Evolutionary conservation across 2,113 vertebrate species (phyloP).

Genomic region (Ptilonorhynchus violaceus): DNA sequence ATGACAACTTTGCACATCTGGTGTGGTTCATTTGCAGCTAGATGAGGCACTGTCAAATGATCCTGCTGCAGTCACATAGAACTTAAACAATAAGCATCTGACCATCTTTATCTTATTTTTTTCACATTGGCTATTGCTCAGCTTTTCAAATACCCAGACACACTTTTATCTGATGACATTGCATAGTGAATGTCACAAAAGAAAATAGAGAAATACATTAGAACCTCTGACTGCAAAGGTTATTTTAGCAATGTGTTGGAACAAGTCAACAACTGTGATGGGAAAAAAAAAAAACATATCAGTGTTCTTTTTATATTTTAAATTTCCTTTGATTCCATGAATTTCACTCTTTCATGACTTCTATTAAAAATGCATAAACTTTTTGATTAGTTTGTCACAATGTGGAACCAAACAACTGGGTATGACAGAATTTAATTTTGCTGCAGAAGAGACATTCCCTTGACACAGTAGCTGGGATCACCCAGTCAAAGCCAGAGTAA

Average conservation of each 20-base stretch:
- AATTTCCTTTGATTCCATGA: constrained; percentile 9
- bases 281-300: background rate
- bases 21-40: background rate
- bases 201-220: background rate
- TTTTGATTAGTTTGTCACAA: constrained; percentile 57
- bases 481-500: constrained; percentile 51
- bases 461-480: constrained; percentile 23
- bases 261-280: background rate
- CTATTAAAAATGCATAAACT: constrained; percentile 45
- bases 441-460: constrained; percentile 29
- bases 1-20: background rate
- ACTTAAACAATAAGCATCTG: background rate
- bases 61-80: background rate
- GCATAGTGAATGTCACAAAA: background rate
- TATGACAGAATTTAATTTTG: constrained; percentile 61
- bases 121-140: background rate
- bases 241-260: background rate
- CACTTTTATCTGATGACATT: background rate
- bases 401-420: constrained; percentile 29
- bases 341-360: constrained; percentile 33
- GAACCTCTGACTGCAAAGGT: background rate
- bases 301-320: background rate
- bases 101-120: background rate
- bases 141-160: background rate
- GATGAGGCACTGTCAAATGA: background rate